Evolutionary conservation across 2,888 invertebrate genomes (phyloP), one percentile per base, ranked within the genome.

Genomic region (Cyrtodaria siliqua): DNA sequence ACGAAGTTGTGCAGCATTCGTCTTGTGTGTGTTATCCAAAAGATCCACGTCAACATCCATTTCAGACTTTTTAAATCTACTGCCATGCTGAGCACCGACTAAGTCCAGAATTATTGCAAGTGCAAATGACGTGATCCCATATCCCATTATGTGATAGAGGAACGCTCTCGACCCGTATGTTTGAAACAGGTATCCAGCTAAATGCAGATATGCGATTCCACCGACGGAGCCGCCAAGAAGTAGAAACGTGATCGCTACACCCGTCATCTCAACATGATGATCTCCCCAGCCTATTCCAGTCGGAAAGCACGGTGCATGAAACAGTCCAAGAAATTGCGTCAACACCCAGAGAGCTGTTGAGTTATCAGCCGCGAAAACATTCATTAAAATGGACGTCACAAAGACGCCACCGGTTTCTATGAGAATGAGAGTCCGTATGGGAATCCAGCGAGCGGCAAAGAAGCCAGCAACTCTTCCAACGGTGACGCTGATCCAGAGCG

Each of bases 281-380:
- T 89, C 84, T 0, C 79, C 83, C 88, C 88, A 88, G 1, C 85
- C 84, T 9, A 87, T 83, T 14, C 86, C 85, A 9, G 83, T 76
- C 0, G 89, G 89, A 50, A 87, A 87, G 14, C 83, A 68, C 0
- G 83, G 85, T 0, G 85, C 84, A 14, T 84, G 78, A 61, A 86
- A 86, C 24, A 86, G 67, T 8, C 81, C 88, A 20, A 86, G 57
- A 1, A 80, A 66, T 47, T 49, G 16, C n/a, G n/a, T n/a, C n/a
- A n/a, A n/a, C n/a, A n/a, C n/a, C n/a, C n/a, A n/a, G n/a, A n/a
- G n/a, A n/a, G 81, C 79, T 1, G 69, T 40, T 0, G 66, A 29
- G 47, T 72, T 80, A 29, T 82, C 67, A 4, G 77, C 49, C 1
- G 79, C 86, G 52, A 84, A 85, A 0, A 86, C 75, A 38, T 72